Conservation (phyloP, 1,140 invertebrate species). For the Drosophila pruinosa region DNA sequence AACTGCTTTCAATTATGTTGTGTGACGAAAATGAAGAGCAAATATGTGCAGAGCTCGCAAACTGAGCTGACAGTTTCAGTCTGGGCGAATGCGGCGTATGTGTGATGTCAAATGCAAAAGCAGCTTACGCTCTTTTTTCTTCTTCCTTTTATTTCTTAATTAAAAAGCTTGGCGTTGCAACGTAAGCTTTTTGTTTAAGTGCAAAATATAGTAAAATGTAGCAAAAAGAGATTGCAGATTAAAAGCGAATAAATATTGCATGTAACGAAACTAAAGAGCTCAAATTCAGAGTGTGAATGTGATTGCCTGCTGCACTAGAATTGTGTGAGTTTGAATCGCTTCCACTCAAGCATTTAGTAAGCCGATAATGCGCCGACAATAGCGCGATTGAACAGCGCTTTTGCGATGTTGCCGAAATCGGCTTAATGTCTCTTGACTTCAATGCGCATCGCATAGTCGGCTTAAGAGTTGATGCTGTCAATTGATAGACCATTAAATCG, state of each 20-base stretch:
- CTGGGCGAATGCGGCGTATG: constrained; percentile 8
- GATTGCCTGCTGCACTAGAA: background rate
- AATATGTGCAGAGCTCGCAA: constrained; percentile 25
- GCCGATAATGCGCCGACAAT: constrained; percentile 45
- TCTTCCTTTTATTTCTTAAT: too few species aligned
- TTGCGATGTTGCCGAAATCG: constrained; percentile 22
- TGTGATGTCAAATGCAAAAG: constrained; percentile 4
- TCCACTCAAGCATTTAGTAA: constrained; percentile 34
- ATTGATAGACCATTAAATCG: constrained; percentile 33
- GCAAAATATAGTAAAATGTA: background rate
- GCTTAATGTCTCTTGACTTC: constrained; percentile 44
- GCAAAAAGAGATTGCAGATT: background rate
- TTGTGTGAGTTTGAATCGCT: constrained; percentile 1
- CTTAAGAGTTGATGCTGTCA: constrained; percentile 32
- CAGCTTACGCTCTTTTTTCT: background rate
- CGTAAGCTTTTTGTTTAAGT: background rate
- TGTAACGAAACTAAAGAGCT: background rate
- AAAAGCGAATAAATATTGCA: background rate
- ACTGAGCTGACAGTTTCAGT: background rate
- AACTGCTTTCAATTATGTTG: constrained; percentile 28
- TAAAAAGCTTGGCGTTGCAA: background rate
- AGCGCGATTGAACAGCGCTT: constrained; percentile 30
- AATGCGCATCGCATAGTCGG: constrained; percentile 22
- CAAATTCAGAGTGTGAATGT: background rate
- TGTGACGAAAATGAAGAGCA: constrained; percentile 29